Percentiles rank a stretch among this genome's conserved stretches.
These are phyloP conservation scores for Pectinophora gossypiella DNA, from an alignment of 1,140 invertebrate species.

Conservation along the genomic window DNA sequence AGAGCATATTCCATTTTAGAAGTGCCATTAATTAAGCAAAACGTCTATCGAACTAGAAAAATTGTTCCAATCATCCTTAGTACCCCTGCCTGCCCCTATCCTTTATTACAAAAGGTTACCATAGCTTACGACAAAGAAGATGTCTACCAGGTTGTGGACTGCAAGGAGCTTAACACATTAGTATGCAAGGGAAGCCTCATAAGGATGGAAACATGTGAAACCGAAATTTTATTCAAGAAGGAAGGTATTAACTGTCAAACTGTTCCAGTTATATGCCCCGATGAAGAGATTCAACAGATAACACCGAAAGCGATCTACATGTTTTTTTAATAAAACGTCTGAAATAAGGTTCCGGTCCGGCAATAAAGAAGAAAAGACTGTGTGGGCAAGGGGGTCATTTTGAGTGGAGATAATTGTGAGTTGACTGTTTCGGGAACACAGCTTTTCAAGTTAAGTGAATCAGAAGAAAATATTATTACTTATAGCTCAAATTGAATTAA, in stretches of 20 bases:
- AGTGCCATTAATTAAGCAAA: no score
- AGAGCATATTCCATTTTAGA: no score
- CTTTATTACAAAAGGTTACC: constrained; percentile 14
- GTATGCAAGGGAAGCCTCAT: constrained; percentile 15
- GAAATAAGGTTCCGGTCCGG: constrained; percentile 6
- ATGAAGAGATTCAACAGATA: constrained; percentile 12
- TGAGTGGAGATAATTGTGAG: constrained; percentile 6
- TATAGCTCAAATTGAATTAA: neutral
- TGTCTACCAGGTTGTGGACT: constrained; percentile 16
- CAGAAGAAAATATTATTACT: constrained; percentile 6
- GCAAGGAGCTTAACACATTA: constrained; percentile 5
- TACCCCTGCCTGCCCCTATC: no score
- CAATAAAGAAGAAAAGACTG: neutral
- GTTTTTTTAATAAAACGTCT: constrained; percentile 6
- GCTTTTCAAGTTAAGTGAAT: neutral
- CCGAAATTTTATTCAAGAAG: constrained; percentile 14
- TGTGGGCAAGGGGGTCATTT: constrained; percentile 4
- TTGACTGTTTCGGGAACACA: neutral
- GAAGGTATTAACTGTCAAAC: constrained; percentile 12
- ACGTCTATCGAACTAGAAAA: no score
- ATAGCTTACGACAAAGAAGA: constrained; percentile 15
- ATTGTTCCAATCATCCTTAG: no score
- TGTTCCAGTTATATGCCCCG: constrained; percentile 14
- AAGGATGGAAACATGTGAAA: constrained; percentile 9
- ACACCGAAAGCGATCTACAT: constrained; percentile 12